These are phyloP conservation scores for Scyliorhinus canicula DNA, from an alignment of 2,797 vertebrate genomes.

Conservation along the genomic window DNA sequence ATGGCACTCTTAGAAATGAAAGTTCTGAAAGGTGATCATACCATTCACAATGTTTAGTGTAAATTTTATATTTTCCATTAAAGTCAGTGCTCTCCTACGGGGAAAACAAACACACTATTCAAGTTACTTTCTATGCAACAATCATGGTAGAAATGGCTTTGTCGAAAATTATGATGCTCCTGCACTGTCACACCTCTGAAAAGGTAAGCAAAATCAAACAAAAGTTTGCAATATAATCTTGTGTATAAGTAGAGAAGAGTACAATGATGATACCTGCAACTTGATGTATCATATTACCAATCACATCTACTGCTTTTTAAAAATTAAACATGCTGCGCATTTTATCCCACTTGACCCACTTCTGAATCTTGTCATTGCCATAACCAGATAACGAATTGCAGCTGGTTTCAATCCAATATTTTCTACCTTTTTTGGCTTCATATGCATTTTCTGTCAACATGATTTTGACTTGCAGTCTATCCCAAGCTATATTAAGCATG, in stretches of 20 bases:
- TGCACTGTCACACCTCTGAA: not conserved
- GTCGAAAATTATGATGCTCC: not conserved
- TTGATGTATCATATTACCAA: not conserved
- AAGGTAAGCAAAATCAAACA: not conserved
- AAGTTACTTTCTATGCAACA: not conserved
- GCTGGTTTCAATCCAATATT: not conserved
- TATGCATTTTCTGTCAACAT: not conserved
- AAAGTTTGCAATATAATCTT: not conserved
- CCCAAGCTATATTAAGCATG: not conserved
- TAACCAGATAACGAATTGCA: not conserved
- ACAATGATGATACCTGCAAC: not conserved
- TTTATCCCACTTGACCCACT: not conserved
- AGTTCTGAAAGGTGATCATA: not conserved
- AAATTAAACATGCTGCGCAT: not conserved
- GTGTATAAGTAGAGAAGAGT: not conserved
- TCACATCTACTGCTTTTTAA: not conserved
- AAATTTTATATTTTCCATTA: not conserved
- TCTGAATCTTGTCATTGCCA: not conserved
- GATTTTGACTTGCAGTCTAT: not conserved
- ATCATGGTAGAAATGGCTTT: not conserved
- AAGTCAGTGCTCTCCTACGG: not conserved
- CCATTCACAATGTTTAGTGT: not conserved
- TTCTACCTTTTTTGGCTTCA: not conserved
- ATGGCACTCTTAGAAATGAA: too few species aligned
- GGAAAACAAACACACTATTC: not conserved